Evolutionary conservation across 2,888 invertebrate genomes (phyloP).

Genomic region (Choreutis nemorana): DNA sequence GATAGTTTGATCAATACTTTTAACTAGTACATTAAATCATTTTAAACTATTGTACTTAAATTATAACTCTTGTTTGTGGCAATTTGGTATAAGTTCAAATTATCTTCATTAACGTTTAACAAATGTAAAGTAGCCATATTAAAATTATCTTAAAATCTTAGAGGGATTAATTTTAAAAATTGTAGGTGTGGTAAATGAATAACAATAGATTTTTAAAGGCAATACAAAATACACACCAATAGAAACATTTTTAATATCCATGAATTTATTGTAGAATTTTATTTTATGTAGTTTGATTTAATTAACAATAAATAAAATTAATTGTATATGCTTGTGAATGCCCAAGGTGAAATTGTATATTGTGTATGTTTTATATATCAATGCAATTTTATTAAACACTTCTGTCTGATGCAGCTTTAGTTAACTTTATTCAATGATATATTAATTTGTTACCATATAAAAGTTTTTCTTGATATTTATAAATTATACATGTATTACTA

Average conservation of each 20-base stretch:
- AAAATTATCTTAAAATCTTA: conserved; percentile 52
- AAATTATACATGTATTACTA: no score
- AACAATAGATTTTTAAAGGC: conserved; percentile 56
- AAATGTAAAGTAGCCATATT: conserved; percentile 48
- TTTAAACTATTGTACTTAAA: conserved; percentile 45
- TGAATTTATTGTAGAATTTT: conserved; percentile 29
- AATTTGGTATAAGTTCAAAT: conserved; percentile 20
- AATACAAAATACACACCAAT: conserved; percentile 22
- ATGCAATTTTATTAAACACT: conserved; percentile 40
- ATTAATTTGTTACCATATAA: no score
- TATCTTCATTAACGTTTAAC: conserved; percentile 34
- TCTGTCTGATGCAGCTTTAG: conserved; percentile 59
- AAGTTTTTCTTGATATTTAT: no score
- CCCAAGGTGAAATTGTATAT: conserved; percentile 42
- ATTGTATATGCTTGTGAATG: no score
- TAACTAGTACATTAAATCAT: conserved; percentile 16
- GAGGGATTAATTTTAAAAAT: conserved; percentile 62
- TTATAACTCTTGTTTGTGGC: conserved; percentile 18
- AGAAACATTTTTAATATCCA: conserved; percentile 34
- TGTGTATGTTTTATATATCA: conserved; percentile 40
- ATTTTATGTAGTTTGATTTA: conserved; percentile 41
- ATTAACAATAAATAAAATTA: conserved; percentile 32
- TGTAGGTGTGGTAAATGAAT: conserved; percentile 53
- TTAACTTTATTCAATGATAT: conserved; percentile 9
- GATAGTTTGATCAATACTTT: conserved; percentile 17